Evolutionary conservation across 2,113 vertebrate genomes (phyloP).

Genomic region (Gambusia affinis): DNA sequence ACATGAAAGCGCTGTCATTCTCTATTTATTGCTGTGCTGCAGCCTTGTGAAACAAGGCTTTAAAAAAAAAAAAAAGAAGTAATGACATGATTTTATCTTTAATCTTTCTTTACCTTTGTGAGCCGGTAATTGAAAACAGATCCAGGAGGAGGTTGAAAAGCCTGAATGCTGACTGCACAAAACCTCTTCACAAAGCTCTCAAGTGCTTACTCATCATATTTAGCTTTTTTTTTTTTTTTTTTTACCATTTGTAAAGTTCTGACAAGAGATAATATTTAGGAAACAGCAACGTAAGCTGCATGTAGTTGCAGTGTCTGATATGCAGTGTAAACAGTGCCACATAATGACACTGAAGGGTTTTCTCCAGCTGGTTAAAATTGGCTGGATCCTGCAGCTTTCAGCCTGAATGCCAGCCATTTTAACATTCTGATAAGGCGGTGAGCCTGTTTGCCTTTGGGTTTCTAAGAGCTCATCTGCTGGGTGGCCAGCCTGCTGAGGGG

Average conservation of each 20-base stretch:
- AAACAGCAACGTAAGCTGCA: constrained; percentile 16
- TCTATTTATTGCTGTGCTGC: constrained; percentile 62
- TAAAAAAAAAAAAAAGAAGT: constrained; percentile 32
- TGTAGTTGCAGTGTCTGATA: constrained; percentile 17
- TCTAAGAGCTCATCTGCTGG: constrained; percentile 53
- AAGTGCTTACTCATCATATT: constrained; percentile 36
- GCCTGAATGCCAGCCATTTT: constrained; percentile 42
- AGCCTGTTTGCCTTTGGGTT: constrained; percentile 67
- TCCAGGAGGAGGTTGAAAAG: constrained; percentile 20
- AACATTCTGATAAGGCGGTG: constrained; percentile 61
- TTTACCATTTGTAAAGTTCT: background rate
- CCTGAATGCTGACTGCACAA: constrained; percentile 36
- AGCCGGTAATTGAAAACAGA: constrained; percentile 73
- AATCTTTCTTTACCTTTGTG: constrained; percentile 61
- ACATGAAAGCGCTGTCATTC: constrained; percentile 75
- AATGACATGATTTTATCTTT: constrained; percentile 69
- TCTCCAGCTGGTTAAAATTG: constrained; percentile 42
- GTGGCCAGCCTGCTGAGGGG: constrained; percentile 33
- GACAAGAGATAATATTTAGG: constrained; percentile 30
- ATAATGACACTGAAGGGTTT: constrained; percentile 36
- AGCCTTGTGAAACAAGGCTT: constrained; percentile 57
- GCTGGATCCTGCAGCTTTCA: constrained; percentile 22
- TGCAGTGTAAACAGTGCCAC: constrained; percentile 26
- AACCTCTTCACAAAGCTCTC: constrained; percentile 1
- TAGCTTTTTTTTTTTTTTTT: background rate